A percentile compares a stretch with the other conserved stretches of the same genome.
These are phyloP conservation scores for Ascaphus truei DNA, from an alignment of 2,113 vertebrate genomes.

Conservation along the genomic window DNA sequence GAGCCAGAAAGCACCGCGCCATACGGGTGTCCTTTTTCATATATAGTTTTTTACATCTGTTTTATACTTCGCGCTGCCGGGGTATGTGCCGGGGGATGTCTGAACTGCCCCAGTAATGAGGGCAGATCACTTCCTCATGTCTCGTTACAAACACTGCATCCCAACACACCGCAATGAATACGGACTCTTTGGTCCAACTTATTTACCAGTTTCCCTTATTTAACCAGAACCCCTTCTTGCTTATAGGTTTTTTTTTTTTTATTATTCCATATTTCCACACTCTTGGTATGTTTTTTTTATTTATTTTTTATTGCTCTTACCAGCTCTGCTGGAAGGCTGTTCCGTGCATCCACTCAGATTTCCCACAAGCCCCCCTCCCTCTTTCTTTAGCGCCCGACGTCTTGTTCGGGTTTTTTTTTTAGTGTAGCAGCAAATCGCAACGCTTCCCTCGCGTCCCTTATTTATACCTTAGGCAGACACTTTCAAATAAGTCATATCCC, in stretches of 20 bases:
- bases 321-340: neutral
- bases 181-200: too few relatives aligned
- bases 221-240: neutral
- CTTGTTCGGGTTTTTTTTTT: too few relatives aligned
- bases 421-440: too few relatives aligned
- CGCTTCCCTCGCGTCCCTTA: too few relatives aligned
- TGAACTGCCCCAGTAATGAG: neutral
- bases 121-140: neutral
- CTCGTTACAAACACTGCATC: neutral
- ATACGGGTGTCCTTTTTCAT: neutral
- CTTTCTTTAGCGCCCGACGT: too few relatives aligned
- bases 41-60: neutral
- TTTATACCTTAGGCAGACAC: too few relatives aligned
- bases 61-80: constrained; percentile 7
- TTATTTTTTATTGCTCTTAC: neutral
- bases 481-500: too few relatives aligned
- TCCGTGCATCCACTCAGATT: neutral
- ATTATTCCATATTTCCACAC: constrained; percentile 3
- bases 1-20: neutral
- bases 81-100: too few relatives aligned
- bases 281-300: neutral
- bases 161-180: neutral
- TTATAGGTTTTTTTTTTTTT: too few relatives aligned
- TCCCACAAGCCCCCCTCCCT: constrained; percentile 24
- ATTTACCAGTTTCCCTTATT: neutral